A percentile compares a stretch with the other conserved stretches of the same genome.
phyloP scores from a whole-genome alignment of 1,140 invertebrate genomes.

The Lasioglossum baleicum region DNA sequence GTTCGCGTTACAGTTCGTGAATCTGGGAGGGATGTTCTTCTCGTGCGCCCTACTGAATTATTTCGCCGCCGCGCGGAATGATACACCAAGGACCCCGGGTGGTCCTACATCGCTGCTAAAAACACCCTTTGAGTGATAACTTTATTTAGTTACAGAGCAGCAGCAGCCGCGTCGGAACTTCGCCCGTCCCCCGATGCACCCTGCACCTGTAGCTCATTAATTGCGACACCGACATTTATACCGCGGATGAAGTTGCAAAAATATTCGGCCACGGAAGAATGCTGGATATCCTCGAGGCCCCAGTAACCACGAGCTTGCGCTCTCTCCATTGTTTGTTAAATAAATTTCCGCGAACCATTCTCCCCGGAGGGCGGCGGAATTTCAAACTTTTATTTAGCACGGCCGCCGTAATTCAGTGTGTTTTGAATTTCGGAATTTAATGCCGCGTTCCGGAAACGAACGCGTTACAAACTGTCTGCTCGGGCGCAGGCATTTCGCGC shows the following conservation, averaged over 20 bases:
- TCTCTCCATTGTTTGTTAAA: not conserved
- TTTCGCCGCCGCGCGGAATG: slow-evolving; percentile 6
- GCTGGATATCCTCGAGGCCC: not conserved
- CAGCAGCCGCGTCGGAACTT: not conserved
- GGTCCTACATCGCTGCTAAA: slow-evolving; percentile 10
- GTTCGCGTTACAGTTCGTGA: slow-evolving; percentile 30
- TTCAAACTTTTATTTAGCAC: too few species aligned
- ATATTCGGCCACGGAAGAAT: not conserved
- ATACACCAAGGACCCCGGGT: slow-evolving; percentile 15
- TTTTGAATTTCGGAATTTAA: too few species aligned
- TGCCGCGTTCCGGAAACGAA: too few species aligned
- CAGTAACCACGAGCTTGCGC: not conserved
- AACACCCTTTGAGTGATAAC: not conserved
- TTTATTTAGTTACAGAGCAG: slow-evolving; percentile 20
- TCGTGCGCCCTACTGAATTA: slow-evolving; percentile 31
- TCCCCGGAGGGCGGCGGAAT: too few species aligned
- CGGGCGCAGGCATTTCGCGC: too few species aligned
- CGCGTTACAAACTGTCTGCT: too few species aligned
- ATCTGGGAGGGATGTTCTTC: slow-evolving; percentile 9
- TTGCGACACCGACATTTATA: not conserved
- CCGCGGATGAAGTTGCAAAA: not conserved
- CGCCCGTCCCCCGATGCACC: not conserved
- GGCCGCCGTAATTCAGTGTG: too few species aligned
- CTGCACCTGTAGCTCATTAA: slow-evolving; percentile 1
- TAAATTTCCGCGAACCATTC: too few species aligned